Base-by-base conservation (phyloP, 2,113 vertebrate genomes). In the Steatornis caripensis region DNA sequence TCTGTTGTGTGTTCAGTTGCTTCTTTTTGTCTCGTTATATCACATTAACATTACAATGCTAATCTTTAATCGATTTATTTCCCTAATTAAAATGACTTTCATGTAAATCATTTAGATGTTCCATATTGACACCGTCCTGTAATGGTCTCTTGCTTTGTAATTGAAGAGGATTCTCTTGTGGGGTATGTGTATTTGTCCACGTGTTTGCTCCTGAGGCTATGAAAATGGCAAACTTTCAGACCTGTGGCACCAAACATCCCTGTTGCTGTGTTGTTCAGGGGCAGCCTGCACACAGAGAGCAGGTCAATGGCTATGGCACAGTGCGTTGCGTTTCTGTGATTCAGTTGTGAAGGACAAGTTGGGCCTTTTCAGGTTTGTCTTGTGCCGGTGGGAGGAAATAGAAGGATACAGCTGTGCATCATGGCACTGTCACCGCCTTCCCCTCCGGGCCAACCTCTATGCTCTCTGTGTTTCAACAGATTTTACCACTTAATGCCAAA, bases 31-130 rank as follows among this genome's bases (percentile, higher is more conserved):
- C 81, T 66, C 22, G 3, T 87, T 90, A 10, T 43, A 69, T 84
- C 86, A 83, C 54, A 10, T 82, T 71, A 65, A 76, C 77, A 32
- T 75, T 71, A 29, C 55, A 27, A 26, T 66, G 43, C 57, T 86
- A 37, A 69, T 61, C 57, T 88, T 71, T 41, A 85, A 36, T 45
- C n/a, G 74, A 49, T 76, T 81, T 93, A 45, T 61, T 92, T 92
- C 61, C 36, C 53, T 79, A 76, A 70, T 53, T 69, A 53, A 79
- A 48, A 54, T 75, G 1, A 53, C 46, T 91, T 66, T 3, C 70
- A 10, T 94, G 81, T 91, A 54, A 93, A 64, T 84, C 90, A 91
- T 87, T 84, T 82, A 68, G 72, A 58, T 87, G 69, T 94, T 92
- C 57, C 61, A n/a, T 72, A 72, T 43, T 79, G 77, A 87, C 69